These are phyloP conservation scores for Hippoglossus hippoglossus DNA, from an alignment of 2,797 vertebrate species.

Conservation along the genomic window DNA sequence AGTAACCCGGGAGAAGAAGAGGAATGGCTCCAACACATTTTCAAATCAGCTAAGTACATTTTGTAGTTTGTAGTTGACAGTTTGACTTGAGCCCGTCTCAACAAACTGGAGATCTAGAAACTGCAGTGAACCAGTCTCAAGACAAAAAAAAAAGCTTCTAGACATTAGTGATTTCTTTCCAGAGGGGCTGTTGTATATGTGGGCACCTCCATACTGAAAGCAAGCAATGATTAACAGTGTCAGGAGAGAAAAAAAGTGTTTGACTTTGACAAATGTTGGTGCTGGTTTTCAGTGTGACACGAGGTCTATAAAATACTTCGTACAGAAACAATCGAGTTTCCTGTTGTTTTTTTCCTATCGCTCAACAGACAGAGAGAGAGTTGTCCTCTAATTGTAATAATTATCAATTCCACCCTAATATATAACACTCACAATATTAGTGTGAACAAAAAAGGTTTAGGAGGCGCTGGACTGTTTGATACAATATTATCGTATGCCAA, in stretches of 20 bases:
- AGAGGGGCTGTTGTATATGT: not conserved
- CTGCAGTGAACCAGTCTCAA: not conserved
- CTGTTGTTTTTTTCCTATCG: not conserved
- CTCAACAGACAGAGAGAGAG: too few relatives aligned
- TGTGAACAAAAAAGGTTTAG: too few relatives aligned
- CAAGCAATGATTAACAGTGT: slow-evolving; percentile 4
- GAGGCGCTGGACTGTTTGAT: too few relatives aligned
- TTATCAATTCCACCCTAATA: too few relatives aligned
- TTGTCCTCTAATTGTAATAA: too few relatives aligned
- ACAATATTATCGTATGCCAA: too few relatives aligned
- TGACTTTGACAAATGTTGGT: not conserved
- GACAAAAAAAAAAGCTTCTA: not conserved
- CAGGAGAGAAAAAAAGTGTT: not conserved
- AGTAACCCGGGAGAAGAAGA: too few relatives aligned
- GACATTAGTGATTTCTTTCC: not conserved
- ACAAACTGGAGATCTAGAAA: not conserved
- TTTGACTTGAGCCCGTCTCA: too few relatives aligned
- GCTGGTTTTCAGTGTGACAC: not conserved
- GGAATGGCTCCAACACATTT: too few relatives aligned
- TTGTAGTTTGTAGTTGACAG: too few relatives aligned
- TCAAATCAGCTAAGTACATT: too few relatives aligned
- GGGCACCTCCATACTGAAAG: not conserved
- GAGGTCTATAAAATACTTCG: not conserved
- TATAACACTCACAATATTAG: too few relatives aligned
- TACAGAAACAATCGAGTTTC: not conserved